A percentile compares a stretch with the other conserved stretches of the same genome.
phyloP scores from a whole-genome alignment of 2,113 vertebrate genomes.

The Octodon degus region DNA sequence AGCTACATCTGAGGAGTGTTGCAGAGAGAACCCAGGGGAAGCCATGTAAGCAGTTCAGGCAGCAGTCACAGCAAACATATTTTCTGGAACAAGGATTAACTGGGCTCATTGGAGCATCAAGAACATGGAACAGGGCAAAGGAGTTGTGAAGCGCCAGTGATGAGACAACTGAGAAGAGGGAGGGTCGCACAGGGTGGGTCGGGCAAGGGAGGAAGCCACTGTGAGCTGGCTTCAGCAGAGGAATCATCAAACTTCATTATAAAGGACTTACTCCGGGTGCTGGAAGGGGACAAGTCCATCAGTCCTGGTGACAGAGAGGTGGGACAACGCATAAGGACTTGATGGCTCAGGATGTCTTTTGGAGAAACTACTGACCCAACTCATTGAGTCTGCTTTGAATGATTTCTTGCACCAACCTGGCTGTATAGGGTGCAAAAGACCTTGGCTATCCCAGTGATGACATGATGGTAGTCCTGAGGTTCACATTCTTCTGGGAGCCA shows the following conservation, averaged over 20 bases:
- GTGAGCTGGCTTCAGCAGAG: background rate
- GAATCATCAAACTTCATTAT: background rate
- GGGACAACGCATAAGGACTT: rapidly evolving
- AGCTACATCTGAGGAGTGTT: rapidly evolving
- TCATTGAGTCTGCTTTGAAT: background rate
- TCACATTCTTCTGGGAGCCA: background rate
- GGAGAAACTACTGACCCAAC: background rate
- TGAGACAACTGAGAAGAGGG: rapidly evolving
- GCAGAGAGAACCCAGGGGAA: background rate
- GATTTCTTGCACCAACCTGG: background rate
- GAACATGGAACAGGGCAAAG: no score
- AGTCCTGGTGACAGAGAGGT: rapidly evolving
- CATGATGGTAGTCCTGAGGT: background rate
- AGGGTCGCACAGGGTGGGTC: rapidly evolving
- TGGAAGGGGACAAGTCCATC: rapidly evolving
- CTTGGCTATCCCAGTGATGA: rapidly evolving
- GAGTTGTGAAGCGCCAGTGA: rapidly evolving
- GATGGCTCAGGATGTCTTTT: no score
- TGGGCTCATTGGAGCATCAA: background rate
- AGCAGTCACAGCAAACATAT: rapidly evolving
- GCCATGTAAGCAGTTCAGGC: background rate
- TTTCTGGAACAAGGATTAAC: background rate
- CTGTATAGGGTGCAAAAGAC: background rate
- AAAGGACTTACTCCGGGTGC: background rate
- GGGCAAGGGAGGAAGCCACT: background rate